Conservation (phyloP, 2,888 invertebrate genomes). For the Campaea margaritaria region DNA sequence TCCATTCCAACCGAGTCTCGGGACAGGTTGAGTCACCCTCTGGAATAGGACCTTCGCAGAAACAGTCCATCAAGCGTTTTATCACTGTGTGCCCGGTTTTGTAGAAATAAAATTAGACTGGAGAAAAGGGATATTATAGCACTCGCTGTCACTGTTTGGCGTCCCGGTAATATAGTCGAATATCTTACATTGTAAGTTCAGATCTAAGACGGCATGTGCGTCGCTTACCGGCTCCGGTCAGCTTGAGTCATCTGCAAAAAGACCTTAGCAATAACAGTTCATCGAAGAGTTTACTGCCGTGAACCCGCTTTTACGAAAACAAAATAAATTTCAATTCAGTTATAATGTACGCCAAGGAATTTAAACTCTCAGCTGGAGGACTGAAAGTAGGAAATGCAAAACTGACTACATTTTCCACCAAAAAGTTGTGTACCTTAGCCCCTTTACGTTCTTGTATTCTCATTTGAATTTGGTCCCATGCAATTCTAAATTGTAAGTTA, state of each 20-base stretch:
- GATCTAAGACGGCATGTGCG: no score
- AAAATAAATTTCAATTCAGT: background rate
- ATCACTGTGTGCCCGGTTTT: slow-evolving; percentile 13
- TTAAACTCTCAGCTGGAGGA: no score
- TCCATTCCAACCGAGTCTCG: slow-evolving; percentile 2
- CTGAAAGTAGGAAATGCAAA: no score
- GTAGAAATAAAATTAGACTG: slow-evolving; percentile 8
- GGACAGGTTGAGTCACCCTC: slow-evolving; percentile 12
- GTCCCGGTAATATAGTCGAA: no score
- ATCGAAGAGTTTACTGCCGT: slow-evolving; percentile 19
- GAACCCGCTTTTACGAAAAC: slow-evolving; percentile 5
- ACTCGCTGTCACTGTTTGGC: background rate
- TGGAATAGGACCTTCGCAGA: slow-evolving; percentile 15
- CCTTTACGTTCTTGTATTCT: no score
- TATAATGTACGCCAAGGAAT: no score
- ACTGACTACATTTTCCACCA: no score
- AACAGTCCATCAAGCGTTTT: slow-evolving; percentile 23
- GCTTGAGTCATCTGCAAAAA: background rate
- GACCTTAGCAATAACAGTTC: slow-evolving; percentile 15
- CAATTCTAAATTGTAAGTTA: no score
- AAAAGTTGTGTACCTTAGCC: no score
- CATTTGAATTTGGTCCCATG: no score
- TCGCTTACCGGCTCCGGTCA: background rate
- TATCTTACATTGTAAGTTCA: no score
- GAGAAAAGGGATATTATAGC: background rate